Base-by-base conservation (phyloP, 2,797 vertebrate species). In the Acipenser ruthenus region DNA sequence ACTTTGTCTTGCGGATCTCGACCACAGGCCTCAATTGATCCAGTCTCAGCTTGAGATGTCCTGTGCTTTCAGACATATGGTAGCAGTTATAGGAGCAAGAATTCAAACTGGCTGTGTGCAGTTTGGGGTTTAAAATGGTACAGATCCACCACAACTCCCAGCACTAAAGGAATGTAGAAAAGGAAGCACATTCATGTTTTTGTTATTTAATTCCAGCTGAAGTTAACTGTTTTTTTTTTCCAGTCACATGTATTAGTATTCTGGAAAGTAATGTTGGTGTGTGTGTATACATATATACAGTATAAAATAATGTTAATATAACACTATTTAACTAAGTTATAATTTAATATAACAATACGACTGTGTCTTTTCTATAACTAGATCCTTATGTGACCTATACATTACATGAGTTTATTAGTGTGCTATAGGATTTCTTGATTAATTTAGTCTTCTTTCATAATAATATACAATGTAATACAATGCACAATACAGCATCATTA, bases 1-100 rank as follows among this genome's bases (percentile, higher is more conserved):
- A 55, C 49, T 65, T 69, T 72, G 77, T 70, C 66, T 65, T 37
- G 2, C 4, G 23, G 23, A 37, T 37, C 37, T 37, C 23, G 2
- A 37, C 2, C 23, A 37, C 61, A 65, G 15, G 62, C 64, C 69
- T 60, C 51, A 61, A 68, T 37, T 15, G n/a, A 52, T 7, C 64
- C 10, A 67, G 66, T 66, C 69, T 60, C 60, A 73, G 75, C 75
- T 70, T 78, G 71, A 37, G 23, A 4, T 73, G 77, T 77, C 77
- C 68, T 66, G 76, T 66, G 72, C 6, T 64, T 71, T 66, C 63
- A 76, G 69, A 83, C 84, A 85, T 86, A 81, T 84, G 82, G 78
- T 70, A 78, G 70, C 73, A 62, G 74, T 86, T 86, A 86, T 47
- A 64, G 12, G 55, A 13, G 55, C 11, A 58, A 58, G 12, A 58